A percentile compares a stretch with the other conserved stretches of the same genome.
These are phyloP conservation scores for Panthera tigris DNA, from an alignment of 2,113 vertebrate genomes.

Conservation along the genomic window DNA sequence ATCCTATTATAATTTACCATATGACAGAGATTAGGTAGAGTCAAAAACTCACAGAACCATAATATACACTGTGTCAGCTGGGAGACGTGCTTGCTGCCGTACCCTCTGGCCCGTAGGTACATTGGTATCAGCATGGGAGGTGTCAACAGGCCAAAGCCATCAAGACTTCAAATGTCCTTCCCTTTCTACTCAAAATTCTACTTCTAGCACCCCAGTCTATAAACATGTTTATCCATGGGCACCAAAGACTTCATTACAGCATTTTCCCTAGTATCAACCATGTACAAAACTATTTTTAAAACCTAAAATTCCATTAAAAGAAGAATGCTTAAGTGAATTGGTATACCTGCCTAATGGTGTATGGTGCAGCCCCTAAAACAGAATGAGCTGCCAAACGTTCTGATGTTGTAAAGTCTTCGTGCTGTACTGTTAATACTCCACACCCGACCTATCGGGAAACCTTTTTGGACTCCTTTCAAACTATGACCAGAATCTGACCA, in stretches of 20 bases:
- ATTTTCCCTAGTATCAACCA: neutral
- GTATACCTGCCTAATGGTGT: neutral
- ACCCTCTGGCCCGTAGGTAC: neutral
- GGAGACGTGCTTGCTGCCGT: neutral
- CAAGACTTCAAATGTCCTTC: neutral
- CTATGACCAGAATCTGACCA: neutral
- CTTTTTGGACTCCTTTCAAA: neutral
- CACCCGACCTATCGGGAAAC: neutral
- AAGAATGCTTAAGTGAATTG: neutral
- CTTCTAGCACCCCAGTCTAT: neutral
- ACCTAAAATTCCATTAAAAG: conserved; percentile 24
- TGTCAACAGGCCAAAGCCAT: neutral
- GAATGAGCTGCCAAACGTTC: neutral
- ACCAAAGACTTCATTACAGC: conserved; percentile 10
- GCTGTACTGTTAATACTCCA: neutral
- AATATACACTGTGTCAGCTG: neutral
- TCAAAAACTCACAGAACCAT: neutral
- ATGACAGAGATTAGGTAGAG: neutral
- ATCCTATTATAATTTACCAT: neutral
- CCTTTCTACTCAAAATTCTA: neutral
- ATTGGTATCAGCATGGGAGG: neutral
- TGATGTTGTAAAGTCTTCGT: neutral
- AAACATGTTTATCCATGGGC: conserved; percentile 15
- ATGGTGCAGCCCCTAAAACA: neutral
- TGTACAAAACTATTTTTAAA: neutral